A percentile compares a stretch with the other conserved stretches of the same genome.
phyloP scores from a whole-genome alignment of 2,113 vertebrate species.

The Malurus alboscapulatus region DNA sequence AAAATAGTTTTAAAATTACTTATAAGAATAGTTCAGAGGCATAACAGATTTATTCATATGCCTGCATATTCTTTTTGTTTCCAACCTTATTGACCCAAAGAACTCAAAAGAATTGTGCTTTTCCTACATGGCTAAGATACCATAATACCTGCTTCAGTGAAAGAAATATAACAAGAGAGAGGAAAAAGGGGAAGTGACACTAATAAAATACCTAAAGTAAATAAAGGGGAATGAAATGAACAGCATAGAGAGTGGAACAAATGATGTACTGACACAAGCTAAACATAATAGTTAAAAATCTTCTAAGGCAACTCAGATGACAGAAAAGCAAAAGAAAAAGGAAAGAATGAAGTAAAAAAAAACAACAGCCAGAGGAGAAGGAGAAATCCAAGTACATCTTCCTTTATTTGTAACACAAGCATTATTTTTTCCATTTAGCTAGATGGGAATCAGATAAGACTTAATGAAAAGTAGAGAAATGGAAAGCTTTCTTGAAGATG shows the following conservation, averaged over 20 bases:
- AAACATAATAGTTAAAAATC: not conserved
- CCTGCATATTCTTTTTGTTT: not conserved
- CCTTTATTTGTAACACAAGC: not conserved
- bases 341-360: not conserved
- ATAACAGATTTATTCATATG: not conserved
- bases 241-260: not conserved
- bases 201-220: not conserved
- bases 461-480: not conserved
- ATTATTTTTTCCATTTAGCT: conserved; percentile 15
- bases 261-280: not conserved
- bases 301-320: not conserved
- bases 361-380: not conserved
- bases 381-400: not conserved
- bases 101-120: not conserved
- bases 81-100: not conserved
- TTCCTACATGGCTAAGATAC: not conserved
- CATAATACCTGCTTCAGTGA: not conserved
- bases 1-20: not conserved
- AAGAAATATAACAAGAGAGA: not conserved
- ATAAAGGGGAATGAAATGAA: not conserved
- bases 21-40: not conserved
- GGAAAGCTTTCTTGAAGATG: not conserved
- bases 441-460: not conserved
- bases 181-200: not conserved
- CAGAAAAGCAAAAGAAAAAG: not conserved